phyloP scores from a whole-genome alignment of 2,797 vertebrate species.

The Microtus agrestis region DNA sequence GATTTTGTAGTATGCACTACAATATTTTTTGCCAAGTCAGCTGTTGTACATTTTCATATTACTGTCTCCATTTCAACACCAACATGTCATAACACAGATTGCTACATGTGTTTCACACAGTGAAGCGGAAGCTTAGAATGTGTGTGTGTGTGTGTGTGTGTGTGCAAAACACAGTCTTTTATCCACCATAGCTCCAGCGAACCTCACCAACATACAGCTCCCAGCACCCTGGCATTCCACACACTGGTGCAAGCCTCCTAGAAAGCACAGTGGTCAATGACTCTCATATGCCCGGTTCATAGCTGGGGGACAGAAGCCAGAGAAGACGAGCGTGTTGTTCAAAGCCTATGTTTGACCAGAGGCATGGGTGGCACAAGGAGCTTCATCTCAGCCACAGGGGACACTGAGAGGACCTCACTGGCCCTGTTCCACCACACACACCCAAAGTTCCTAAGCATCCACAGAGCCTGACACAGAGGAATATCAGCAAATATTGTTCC shows the following conservation, averaged over 20 bases:
- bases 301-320: neutral
- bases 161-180: too few species aligned
- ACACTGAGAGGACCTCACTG: neutral
- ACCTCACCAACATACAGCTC: neutral
- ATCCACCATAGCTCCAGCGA: neutral
- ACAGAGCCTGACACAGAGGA: neutral
- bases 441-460: neutral
- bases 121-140: neutral
- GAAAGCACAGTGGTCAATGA: neutral
- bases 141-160: neutral
- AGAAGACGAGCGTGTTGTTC: neutral
- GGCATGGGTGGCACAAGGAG: neutral
- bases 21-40: neutral
- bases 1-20: neutral
- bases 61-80: neutral
- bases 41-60: neutral
- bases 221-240: neutral
- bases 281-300: neutral
- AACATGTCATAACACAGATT: neutral
- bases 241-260: neutral
- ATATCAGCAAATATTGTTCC: neutral
- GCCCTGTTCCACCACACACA: neutral
- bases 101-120: neutral
- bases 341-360: neutral
- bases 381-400: neutral